phyloP scores from a whole-genome alignment of 1,140 invertebrate genomes.

The Tetragnatha versicolor region DNA sequence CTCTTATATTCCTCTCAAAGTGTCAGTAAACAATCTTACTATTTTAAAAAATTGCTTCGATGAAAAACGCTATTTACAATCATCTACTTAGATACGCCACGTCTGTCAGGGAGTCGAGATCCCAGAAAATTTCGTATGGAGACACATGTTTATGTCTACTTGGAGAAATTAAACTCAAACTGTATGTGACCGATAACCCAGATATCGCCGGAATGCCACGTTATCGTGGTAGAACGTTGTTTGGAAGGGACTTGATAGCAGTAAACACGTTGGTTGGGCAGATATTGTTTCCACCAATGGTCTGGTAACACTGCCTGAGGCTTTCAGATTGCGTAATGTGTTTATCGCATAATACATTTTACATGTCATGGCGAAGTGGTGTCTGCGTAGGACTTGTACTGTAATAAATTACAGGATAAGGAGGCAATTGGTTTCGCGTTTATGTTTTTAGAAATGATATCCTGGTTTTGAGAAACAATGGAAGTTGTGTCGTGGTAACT shows the following conservation, averaged over 20 bases:
- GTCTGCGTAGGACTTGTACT: no score
- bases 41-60: not conserved
- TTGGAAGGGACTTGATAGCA: not conserved
- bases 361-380: no score
- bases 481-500: no score
- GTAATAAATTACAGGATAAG: no score
- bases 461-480: no score
- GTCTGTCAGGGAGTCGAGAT: not conserved
- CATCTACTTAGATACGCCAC: conserved; percentile 37
- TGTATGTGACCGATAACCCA: conserved; percentile 12
- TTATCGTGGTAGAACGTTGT: not conserved
- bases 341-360: no score
- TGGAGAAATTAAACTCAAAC: conserved; percentile 16
- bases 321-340: no score
- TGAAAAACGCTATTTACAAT: conserved; percentile 15
- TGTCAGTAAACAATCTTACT: not conserved
- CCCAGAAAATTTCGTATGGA: conserved; percentile 1
- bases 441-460: no score
- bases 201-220: conserved; percentile 10
- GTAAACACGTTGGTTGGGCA: conserved; percentile 1
- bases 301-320: not conserved
- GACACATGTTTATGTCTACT: conserved; percentile 7
- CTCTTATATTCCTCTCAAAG: not conserved
- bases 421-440: no score
- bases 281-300: not conserved